phyloP scores from a whole-genome alignment of 92 coral and sea anemone genomes.

The Virgularia gustaviana region DNA sequence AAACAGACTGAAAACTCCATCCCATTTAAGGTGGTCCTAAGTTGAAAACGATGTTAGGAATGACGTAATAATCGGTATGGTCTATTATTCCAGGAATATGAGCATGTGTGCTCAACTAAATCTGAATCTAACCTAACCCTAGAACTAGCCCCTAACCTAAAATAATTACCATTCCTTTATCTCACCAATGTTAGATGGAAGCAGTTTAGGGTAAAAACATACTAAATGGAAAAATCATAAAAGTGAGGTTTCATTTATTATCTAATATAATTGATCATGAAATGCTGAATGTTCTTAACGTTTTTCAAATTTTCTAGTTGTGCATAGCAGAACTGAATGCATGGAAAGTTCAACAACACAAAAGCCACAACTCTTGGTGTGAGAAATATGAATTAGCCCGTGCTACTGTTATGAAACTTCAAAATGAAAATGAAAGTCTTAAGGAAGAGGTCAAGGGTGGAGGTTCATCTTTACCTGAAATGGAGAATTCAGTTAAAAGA shows the following conservation, averaged over 20 bases:
- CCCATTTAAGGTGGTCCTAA: too few species aligned
- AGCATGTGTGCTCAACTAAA: too few species aligned
- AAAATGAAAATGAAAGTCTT: slow-evolving; percentile 5
- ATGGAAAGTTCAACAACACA: slow-evolving; percentile 1
- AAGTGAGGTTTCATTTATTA: not conserved
- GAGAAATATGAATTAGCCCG: slow-evolving; percentile 3
- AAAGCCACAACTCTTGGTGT: not conserved
- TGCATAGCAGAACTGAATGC: slow-evolving; percentile 2
- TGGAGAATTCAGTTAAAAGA: not conserved
- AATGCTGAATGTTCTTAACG: too few species aligned
- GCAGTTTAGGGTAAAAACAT: too few species aligned
- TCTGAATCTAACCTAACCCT: too few species aligned
- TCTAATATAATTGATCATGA: not conserved
- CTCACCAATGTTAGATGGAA: too few species aligned
- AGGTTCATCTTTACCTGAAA: not conserved
- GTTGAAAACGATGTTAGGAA: too few species aligned
- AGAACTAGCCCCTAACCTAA: too few species aligned
- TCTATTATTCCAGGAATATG: too few species aligned
- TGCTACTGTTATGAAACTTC: slow-evolving; percentile 4
- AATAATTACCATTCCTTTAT: too few species aligned
- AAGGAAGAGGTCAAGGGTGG: slow-evolving; percentile 4
- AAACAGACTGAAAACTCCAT: too few species aligned
- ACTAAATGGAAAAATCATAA: not conserved
- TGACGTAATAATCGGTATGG: too few species aligned
- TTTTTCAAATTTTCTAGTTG: not conserved